phyloP scores from a whole-genome alignment of 2,888 invertebrate genomes.

The Eupeodes luniger region DNA sequence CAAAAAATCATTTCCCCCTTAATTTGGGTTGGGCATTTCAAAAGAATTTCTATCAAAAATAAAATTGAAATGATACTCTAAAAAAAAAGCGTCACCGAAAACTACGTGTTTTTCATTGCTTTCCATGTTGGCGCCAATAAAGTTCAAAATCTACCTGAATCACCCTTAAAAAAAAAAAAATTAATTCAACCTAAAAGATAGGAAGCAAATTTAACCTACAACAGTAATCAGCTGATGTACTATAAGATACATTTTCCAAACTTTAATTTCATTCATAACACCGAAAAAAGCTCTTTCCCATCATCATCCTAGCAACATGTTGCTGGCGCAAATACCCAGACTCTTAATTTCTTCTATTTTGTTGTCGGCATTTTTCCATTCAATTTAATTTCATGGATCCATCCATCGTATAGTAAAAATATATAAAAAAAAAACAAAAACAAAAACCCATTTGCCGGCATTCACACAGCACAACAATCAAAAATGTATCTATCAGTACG shows the following conservation, averaged over 20 bases:
- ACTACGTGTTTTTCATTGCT: background rate
- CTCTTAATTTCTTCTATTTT: constrained; percentile 28
- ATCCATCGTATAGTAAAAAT: constrained; percentile 7
- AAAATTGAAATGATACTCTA: constrained; percentile 12
- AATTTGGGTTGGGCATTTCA: background rate
- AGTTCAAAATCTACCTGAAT: constrained; percentile 5
- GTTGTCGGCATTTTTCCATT: constrained; percentile 53
- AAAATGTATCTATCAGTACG: constrained; percentile 46
- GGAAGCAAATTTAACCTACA: background rate
- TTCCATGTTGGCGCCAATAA: constrained; percentile 29
- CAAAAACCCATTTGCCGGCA: constrained; percentile 47
- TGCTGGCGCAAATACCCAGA: constrained; percentile 14
- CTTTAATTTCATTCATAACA: constrained; percentile 67
- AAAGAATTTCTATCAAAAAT: background rate
- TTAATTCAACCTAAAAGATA: no score
- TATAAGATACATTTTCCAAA: constrained; percentile 22
- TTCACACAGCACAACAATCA: constrained; percentile 46
- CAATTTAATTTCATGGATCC: constrained; percentile 9
- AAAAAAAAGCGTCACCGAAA: background rate
- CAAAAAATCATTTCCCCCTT: background rate
- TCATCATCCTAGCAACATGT: constrained; percentile 57
- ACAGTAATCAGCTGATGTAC: constrained; percentile 32
- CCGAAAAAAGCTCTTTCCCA: constrained; percentile 44
- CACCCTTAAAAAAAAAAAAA: background rate
- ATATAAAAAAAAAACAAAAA: constrained; percentile 26